phyloP scores from a whole-genome alignment of 2,888 invertebrate genomes.

The Strigamia crassipes region DNA sequence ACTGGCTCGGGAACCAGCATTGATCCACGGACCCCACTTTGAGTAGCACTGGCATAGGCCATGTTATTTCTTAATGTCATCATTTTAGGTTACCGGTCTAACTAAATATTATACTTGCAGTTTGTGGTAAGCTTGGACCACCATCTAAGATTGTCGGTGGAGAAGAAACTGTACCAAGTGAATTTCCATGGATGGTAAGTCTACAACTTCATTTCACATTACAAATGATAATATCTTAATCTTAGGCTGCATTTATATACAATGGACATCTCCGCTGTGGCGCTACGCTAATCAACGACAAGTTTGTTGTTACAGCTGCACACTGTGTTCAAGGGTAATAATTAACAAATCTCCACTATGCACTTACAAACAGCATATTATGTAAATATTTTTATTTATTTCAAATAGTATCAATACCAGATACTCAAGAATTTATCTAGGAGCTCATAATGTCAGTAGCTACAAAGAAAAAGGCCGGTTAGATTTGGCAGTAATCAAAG shows the following conservation, averaged over 20 bases:
- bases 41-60: too few relatives aligned
- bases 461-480: not conserved
- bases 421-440: not conserved
- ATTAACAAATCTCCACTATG: not conserved
- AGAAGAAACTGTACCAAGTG: slow-evolving; percentile 28
- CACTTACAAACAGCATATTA: not conserved
- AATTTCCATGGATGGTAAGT: slow-evolving; percentile 50
- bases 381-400: not conserved
- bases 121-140: slow-evolving; percentile 37
- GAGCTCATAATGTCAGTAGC: not conserved
- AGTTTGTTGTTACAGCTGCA: not conserved
- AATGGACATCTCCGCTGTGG: not conserved
- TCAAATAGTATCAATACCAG: not conserved
- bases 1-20: too few relatives aligned
- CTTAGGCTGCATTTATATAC: not conserved
- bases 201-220: too few relatives aligned
- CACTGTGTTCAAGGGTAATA: not conserved
- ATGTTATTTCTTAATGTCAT: too few relatives aligned
- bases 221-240: not conserved
- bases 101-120: not conserved
- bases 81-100: too few relatives aligned
- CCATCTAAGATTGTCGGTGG: slow-evolving; percentile 47
- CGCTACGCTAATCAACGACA: not conserved
- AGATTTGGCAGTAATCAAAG: not conserved
- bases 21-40: too few relatives aligned